Evolutionary conservation across 2,797 vertebrate species (phyloP), one percentile per base, ranked within the genome.

Genomic region (Phaenicophaeus curvirostris): DNA sequence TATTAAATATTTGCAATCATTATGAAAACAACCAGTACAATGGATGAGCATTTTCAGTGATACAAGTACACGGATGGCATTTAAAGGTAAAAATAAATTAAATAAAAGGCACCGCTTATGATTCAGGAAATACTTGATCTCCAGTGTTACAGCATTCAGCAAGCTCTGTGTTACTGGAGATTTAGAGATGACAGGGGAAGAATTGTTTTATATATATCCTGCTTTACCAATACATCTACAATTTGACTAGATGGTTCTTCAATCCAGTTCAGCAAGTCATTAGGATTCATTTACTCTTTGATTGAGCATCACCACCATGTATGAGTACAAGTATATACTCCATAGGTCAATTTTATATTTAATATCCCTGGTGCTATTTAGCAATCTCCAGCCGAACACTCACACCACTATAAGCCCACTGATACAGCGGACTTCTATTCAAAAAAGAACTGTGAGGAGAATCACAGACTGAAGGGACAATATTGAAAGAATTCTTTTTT

Each of bases 341-440:
- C 81, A 61, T 13, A 94, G 24, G 87, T 89, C 62, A 62, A 94
- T 42, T 94, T 90, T 79, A 91, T 94, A 81, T 79, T 65, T 41
- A 9, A 13, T 88, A 83, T 80, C 67, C 77, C 41, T 94, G 72
- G 46, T 46, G 23, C 39, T 76, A 59, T 93, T 86, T 57, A 68
- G 9, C 30, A 10, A 27, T 44, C 51, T 65, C 63, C n/a, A 75
- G 5, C 42, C 69, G 53, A 63, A 15, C 19, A 39, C 27, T 63
- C 42, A 48, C 18, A 72, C 5, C 54, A 48, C 8, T 30, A 6
- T 35, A 55, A 85, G 11, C 11, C 37, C 25, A 39, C 31, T 59
- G 42, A 12, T 55, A 84, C 27, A 50, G 4, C 76, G 19, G 14
- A 42, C 10, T 3, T 78, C 2, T 31, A 54, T 68, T 53, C 87